A percentile compares a stretch with the other conserved stretches of the same genome.
These are phyloP conservation scores for Dreissena polymorpha DNA, from an alignment of 1,140 invertebrate genomes.

Conservation along the genomic window DNA sequence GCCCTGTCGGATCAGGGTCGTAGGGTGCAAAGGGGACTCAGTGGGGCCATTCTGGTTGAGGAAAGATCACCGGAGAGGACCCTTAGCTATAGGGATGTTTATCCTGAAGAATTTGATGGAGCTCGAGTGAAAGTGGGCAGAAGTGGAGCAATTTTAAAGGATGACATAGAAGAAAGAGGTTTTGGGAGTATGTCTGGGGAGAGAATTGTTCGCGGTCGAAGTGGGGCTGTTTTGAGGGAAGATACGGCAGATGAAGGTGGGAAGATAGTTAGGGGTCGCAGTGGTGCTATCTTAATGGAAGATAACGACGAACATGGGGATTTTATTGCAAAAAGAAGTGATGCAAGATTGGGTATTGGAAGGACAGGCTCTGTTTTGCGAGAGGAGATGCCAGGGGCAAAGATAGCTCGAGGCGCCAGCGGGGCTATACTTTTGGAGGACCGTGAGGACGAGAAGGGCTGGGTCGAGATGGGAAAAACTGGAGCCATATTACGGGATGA, in stretches of 20 bases:
- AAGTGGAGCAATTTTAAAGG: constrained; percentile 5
- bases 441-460: not conserved
- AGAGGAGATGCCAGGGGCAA: not conserved
- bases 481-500: not conserved
- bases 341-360: not conserved
- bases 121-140: not conserved
- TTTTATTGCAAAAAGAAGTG: not conserved
- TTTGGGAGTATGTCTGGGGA: not conserved
- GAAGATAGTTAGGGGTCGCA: not conserved
- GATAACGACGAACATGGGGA: constrained; percentile 23
- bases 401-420: not conserved
- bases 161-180: constrained; percentile 4
- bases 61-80: not conserved
- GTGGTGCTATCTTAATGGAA: constrained; percentile 26
- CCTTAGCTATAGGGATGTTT: not conserved
- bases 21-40: not conserved
- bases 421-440: constrained; percentile 12
- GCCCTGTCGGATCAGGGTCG: not conserved
- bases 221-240: constrained; percentile 10
- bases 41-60: not conserved
- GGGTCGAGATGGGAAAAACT: not conserved
- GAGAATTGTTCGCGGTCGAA: constrained; percentile 9
- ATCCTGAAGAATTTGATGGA: not conserved
- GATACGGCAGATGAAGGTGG: not conserved
- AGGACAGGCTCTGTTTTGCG: not conserved